Evolutionary conservation across 2,797 vertebrate genomes (phyloP).

Genomic region (Pogonophryne albipinna): DNA sequence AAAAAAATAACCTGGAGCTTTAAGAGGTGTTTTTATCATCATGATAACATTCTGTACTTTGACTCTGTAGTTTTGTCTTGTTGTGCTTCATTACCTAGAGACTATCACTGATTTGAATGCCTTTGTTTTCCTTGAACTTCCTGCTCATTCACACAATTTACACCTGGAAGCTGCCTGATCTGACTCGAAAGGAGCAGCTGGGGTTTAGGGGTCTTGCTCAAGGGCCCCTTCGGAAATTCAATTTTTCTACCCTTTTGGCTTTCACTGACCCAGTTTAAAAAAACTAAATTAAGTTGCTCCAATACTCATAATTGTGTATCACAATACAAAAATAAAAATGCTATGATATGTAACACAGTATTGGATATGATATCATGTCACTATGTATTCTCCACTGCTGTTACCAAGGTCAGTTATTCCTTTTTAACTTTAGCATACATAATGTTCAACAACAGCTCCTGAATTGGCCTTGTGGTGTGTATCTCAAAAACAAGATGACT

Average conservation of each 20-base stretch:
- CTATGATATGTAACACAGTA: background rate
- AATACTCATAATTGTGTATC: background rate
- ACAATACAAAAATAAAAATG: background rate
- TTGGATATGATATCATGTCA: too few species aligned
- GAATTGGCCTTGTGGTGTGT: background rate
- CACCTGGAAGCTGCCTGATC: background rate
- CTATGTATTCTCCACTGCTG: background rate
- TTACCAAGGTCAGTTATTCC: background rate
- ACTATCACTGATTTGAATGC: background rate
- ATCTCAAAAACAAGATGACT: background rate
- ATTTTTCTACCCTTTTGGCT: background rate
- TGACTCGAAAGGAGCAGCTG: background rate
- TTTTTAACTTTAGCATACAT: background rate
- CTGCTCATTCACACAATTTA: constrained; percentile 2
- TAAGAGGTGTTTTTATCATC: background rate
- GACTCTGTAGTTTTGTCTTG: background rate
- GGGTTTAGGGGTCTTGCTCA: background rate
- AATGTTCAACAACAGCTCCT: background rate
- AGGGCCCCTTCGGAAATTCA: background rate
- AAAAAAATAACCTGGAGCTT: background rate
- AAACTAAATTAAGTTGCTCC: background rate
- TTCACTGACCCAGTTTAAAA: background rate
- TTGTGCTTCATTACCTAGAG: background rate
- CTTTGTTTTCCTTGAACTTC: background rate
- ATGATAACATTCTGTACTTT: background rate